These are phyloP conservation scores for Embidobia sp. DNA, from an alignment of 2,888 invertebrate genomes.

Conservation along the genomic window DNA sequence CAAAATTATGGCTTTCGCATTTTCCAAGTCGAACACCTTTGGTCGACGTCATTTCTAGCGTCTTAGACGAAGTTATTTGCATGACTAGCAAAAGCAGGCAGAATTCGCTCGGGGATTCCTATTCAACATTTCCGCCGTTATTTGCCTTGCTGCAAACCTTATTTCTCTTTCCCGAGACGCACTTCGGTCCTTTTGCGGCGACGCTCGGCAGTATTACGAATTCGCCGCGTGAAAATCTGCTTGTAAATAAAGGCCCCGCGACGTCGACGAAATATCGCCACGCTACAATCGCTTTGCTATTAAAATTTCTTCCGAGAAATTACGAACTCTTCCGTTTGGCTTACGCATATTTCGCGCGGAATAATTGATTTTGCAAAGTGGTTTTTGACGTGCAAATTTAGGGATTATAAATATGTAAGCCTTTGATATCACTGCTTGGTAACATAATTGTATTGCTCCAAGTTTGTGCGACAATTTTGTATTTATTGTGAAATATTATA, in stretches of 20 bases:
- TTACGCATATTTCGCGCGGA: constrained; percentile 7
- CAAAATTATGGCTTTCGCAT: constrained; percentile 55
- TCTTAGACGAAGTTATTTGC: constrained; percentile 66
- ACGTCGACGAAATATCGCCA: constrained; percentile 4
- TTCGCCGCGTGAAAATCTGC: constrained; percentile 28
- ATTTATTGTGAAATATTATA: too few relatives aligned
- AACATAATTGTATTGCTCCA: too few relatives aligned
- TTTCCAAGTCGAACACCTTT: constrained; percentile 34
- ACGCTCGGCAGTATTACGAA: constrained; percentile 7
- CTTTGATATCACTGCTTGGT: too few relatives aligned
- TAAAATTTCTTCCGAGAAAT: constrained; percentile 18
- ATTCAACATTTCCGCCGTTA: constrained; percentile 63
- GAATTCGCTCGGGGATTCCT: constrained; percentile 68
- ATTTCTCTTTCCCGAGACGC: constrained; percentile 39
- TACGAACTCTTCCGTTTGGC: neutral
- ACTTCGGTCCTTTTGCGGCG: constrained; percentile 6
- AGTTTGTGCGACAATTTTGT: too few relatives aligned
- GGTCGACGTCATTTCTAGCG: constrained; percentile 49
- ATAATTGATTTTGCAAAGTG: constrained; percentile 18
- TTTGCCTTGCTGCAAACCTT: constrained; percentile 63
- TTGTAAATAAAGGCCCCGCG: constrained; percentile 5
- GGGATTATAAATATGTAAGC: too few relatives aligned
- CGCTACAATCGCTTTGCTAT: constrained; percentile 2
- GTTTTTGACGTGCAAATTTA: neutral
- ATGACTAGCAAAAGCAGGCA: constrained; percentile 68